phyloP scores from a whole-genome alignment of 2,797 vertebrate species.

The Ibycter americanus region DNA sequence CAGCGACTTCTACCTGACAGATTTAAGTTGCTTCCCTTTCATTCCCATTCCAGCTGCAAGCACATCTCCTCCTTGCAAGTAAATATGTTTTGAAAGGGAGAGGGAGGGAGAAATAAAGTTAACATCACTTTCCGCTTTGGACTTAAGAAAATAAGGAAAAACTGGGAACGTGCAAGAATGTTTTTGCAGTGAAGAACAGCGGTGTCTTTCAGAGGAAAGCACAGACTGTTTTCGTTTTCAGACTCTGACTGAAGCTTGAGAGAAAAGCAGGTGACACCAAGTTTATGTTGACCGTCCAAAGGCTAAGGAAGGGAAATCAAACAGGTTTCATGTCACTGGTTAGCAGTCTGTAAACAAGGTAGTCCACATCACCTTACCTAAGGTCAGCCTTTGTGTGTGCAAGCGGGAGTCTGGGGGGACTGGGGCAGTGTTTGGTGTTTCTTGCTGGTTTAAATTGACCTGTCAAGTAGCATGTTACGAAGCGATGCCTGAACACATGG shows the following conservation, averaged over 20 bases:
- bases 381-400: conserved; percentile 39
- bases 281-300: conserved; percentile 54
- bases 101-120: not conserved
- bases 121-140: not conserved
- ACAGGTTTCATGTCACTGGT: conserved; percentile 42
- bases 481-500: not conserved
- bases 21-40: not conserved
- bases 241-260: not conserved
- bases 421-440: not conserved
- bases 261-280: not conserved
- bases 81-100: conserved; percentile 7
- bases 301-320: conserved; percentile 35
- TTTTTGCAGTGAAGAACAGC: conserved; percentile 10
- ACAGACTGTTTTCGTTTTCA: not conserved
- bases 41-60: conserved; percentile 1
- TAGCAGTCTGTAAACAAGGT: conserved; percentile 46
- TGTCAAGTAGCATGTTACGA: not conserved
- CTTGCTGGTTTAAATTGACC: not conserved
- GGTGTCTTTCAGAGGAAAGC: not conserved
- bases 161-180: not conserved
- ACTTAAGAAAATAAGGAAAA: not conserved
- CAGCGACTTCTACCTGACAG: not conserved
- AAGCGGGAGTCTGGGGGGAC: not conserved
- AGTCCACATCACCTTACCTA: conserved; percentile 40
- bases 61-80: conserved; percentile 31